Evolutionary conservation across 1,140 invertebrate species (phyloP), one percentile per base, ranked within the genome.

Genomic region (Potamilus streckersoni): DNA sequence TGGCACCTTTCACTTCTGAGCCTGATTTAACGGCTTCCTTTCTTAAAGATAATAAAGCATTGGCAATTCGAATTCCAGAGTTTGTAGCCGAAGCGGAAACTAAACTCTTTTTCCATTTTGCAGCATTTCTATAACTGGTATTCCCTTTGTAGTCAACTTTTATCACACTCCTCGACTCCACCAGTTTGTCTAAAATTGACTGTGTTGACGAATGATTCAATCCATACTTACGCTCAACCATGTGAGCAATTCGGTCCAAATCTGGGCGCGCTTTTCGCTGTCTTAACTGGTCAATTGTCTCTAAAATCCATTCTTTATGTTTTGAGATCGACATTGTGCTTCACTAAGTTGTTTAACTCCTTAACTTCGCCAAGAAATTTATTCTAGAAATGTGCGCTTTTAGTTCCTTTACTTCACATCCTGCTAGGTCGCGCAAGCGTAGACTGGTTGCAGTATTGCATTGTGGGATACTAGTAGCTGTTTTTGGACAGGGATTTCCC

Each of bases 61-160:
- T 38, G 38, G 38, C 38, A 38, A 38, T 38, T 38, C 38, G 38
- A 38, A 38, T 38, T 38, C 38, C 38, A 38, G 38, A 38, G 38
- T 38, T 38, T 4, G 38, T 38, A 8, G 38, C 38, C 8, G 38
- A 38, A 38, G 38, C 8, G 2, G 38, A 38, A 38, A 38, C 60
- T 56, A 80, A 78, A 63, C 80, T 84, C 78, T 83, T 85, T 76
- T 83, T 84, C 83, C 87, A 91, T 82, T 90, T 91, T 15, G 87
- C 93, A 14, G 94, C 94, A 90, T 95, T 95, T 80, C 95, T 91
- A 83, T 96, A 96, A 88, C 94, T 95, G 65, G 93, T 94, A 89
- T 93, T 94, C 79, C 95, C 94, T 90, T 96, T 96, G 89, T 96
- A 96, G 83, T 95, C 94, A 11, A 96, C 95, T 92, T 95, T 95